phyloP scores from a whole-genome alignment of 2,888 invertebrate genomes.

The Heliconius hortense region DNA sequence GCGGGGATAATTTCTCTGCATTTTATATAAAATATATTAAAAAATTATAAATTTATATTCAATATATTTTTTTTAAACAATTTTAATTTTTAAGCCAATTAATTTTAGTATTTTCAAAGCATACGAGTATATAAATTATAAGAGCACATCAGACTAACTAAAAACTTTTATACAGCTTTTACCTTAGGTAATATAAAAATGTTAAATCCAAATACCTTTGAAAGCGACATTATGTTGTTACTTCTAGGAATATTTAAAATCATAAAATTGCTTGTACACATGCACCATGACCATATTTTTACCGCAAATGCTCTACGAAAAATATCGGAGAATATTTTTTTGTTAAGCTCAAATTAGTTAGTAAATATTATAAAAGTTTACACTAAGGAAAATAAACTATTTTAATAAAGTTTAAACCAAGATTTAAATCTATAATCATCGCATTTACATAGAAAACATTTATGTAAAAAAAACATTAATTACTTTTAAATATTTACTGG shows the following conservation, averaged over 20 bases:
- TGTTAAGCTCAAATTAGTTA: neutral
- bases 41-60: no score
- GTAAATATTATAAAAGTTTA: neutral
- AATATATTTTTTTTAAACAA: neutral
- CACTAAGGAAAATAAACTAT: no score
- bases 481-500: no score
- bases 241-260: neutral
- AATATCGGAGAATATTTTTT: neutral
- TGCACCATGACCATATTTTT: neutral
- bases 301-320: neutral
- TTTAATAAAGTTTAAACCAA: neutral
- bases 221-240: constrained; percentile 5
- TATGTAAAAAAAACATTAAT: no score
- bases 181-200: neutral
- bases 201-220: constrained; percentile 1
- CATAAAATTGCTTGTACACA: constrained; percentile 15
- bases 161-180: neutral
- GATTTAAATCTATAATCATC: neutral
- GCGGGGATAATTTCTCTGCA: neutral
- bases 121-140: constrained; percentile 2
- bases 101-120: neutral
- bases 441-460: neutral
- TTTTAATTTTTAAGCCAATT: neutral
- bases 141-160: neutral
- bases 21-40: neutral